Base-by-base conservation (phyloP, 2,113 vertebrate species). In the Trinectes maculatus region DNA sequence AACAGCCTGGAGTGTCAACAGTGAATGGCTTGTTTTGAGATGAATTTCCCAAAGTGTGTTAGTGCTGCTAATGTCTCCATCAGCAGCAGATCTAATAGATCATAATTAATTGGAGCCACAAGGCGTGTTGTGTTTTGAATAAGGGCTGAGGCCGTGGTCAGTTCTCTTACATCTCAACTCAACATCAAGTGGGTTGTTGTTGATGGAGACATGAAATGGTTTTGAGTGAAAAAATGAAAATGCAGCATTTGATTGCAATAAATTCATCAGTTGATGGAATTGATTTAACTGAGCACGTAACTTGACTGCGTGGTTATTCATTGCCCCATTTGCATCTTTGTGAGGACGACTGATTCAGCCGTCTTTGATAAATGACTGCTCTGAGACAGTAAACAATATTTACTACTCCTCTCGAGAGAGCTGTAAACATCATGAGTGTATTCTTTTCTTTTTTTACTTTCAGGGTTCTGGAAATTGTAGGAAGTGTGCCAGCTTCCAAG, bases 381-480 rank as follows among this genome's bases (percentile, higher is more conserved):
- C 65, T 82, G 48, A 59, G 46, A 65, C 58, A 53, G 65, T 4
- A 24, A 19, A 1, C 40, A 70, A 60, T 59, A 77, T 77, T 59
- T 72, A 80, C 40, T 52, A 8, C 58, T 37, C 9, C 33, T 52
- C 47, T 69, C 36, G 52, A 21, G 49, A 22, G 55, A 42, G 31
- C 18, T 31, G 44, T 79, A 85, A 80, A 82, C 66, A 61, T 59
- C 11, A 28, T 3, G 2, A n/a, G 13, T 59, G 21, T 58, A 13
- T 47, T 49, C 34, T 42, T 53, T 43, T 55, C 25, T 46, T 64
- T 34, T 46, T 55, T 61, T n/a, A 5, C 72, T 84, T 85, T 26
- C 88, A 99, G 98, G 95, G 95, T 19, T 93, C 94, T 0, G 93
- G 92, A 79, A 90, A 88, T 42, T 99, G 98, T n/a, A 76, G 85